Base-by-base conservation (phyloP, 2,113 vertebrate species). In the Ursus arctos region DNA sequence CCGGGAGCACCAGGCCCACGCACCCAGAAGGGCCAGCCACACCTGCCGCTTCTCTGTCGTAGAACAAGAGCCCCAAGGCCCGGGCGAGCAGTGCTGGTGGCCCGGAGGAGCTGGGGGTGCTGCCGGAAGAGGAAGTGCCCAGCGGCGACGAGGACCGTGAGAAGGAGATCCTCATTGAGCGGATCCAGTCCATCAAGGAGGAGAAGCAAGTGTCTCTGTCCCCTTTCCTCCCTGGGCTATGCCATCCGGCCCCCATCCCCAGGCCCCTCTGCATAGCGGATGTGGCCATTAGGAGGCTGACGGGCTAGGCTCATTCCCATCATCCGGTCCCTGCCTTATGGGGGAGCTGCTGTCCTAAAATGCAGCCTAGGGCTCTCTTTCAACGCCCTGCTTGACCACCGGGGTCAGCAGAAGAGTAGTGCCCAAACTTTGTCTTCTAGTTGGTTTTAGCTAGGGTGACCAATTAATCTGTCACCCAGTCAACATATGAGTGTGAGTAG, bases 181-280 rank as follows among this genome's bases (percentile, higher is more conserved):
- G 99, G 40, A 99, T 99, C 94, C 99, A 99, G 98, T 99, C 99
- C 28, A 99, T 99, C 98, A 99, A 99, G 96, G 99, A 99, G 97
- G 99, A 99, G 87, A 99, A 99, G 99, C 99, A 98, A 99, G 99
- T 99, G 87, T 53, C 88, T 28, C 26, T 0, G 0, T 2, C 81
- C 71, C 69, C 51, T 81, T 69, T 1, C 3, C 5, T 7, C 53
- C 55, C 24, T 22, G 4, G 0, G 14, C 31, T 24, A 28, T 2
- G 26, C 72, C 28, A 1, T 40, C 77, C 3, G 1, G 24, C 33
- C 67, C 51, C 47, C 84, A 18, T 14, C 77, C 59, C 36, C 91
- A 22, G 49, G 18, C 40, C 59, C 51, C 24, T 59, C 26, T 33
- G 24, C 81, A 15, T 1, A n/a, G 47, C 21, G 24, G 18, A 18